Conservation (phyloP, 2,888 invertebrate genomes). For the Ligdia adustata region DNA sequence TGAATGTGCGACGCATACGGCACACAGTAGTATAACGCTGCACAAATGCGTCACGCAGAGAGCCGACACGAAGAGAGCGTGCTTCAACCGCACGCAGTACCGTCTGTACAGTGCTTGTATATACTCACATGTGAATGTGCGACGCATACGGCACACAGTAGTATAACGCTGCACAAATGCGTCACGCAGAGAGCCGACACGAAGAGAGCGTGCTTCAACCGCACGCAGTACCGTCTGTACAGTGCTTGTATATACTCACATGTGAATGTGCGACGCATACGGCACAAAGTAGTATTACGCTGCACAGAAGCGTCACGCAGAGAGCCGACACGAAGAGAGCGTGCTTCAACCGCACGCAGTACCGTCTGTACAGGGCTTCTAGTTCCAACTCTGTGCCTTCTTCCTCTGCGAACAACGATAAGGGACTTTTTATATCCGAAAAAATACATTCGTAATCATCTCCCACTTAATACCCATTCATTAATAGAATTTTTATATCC, state of each 20-base stretch:
- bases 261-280: slow-evolving; percentile 82
- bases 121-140: slow-evolving; percentile 84
- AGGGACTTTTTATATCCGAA: too few species aligned
- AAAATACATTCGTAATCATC: too few species aligned
- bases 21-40: slow-evolving; percentile 84
- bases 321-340: slow-evolving; percentile 90
- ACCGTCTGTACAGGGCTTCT: slow-evolving; percentile 88
- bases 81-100: slow-evolving; percentile 89
- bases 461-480: too few species aligned
- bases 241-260: slow-evolving; percentile 83
- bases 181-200: slow-evolving; percentile 88
- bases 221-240: slow-evolving; percentile 87
- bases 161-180: slow-evolving; percentile 83
- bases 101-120: too few species aligned
- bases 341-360: slow-evolving; percentile 89
- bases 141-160: slow-evolving; percentile 85
- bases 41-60: slow-evolving; percentile 87
- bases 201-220: slow-evolving; percentile 90
- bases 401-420: slow-evolving; percentile 76
- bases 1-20: slow-evolving; percentile 83
- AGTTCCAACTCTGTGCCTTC: slow-evolving; percentile 86
- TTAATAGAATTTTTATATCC: too few species aligned
- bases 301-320: slow-evolving; percentile 86
- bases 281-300: slow-evolving; percentile 84
- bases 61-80: slow-evolving; percentile 89